Base-by-base conservation (phyloP, 2,888 invertebrate genomes). In the Eledone cirrhosa region DNA sequence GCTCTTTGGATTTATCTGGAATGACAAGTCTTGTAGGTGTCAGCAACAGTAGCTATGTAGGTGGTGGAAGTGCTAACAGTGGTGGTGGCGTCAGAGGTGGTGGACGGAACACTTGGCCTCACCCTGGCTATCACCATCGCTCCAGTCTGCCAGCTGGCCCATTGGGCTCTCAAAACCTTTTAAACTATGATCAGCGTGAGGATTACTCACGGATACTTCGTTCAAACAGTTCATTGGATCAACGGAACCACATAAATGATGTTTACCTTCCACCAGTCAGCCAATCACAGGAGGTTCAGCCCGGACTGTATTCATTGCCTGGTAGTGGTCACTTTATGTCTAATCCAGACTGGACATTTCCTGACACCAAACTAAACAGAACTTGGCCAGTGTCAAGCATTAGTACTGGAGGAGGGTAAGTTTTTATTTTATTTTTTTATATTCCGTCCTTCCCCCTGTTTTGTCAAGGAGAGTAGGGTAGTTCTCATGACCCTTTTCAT, bases 1-100 rank as follows among this genome's bases (percentile, higher is more conserved):
- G 88, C 11, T 86, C 86, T 31, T 81, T 88, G 22, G 87, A 88
- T 80, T 81, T 87, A 67, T 83, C 86, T 22, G 84, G 85, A 19
- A 79, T 82, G 48, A 29, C 69, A 33, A 33, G 24, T 24, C n/a
- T 59, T 29, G 27, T 19, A n/a, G 41, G 69, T 69, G 69, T 29
- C 11, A 27, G 69, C 31, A 41, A 41, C 31, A 41, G 22, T 69
- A 31, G 69, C 19, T 33, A 22, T 33, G 29, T 31, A 41, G 69
- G 33, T n/a, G 33, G 69, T 16, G 31, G 33, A 31, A 29, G 69
- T 69, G 69, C 31, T 11, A 22, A 31, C 31, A 31, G 33, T n/a
- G 33, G 69, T 16, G 31, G 33, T 33, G 41, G 24, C 47, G 75
- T 33, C 14, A 27, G 48, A 24, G 47, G 47, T 33, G 48, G 41